These are phyloP conservation scores for Heliconius melpomene DNA, from an alignment of 1,140 invertebrate genomes.

Conservation along the genomic window DNA sequence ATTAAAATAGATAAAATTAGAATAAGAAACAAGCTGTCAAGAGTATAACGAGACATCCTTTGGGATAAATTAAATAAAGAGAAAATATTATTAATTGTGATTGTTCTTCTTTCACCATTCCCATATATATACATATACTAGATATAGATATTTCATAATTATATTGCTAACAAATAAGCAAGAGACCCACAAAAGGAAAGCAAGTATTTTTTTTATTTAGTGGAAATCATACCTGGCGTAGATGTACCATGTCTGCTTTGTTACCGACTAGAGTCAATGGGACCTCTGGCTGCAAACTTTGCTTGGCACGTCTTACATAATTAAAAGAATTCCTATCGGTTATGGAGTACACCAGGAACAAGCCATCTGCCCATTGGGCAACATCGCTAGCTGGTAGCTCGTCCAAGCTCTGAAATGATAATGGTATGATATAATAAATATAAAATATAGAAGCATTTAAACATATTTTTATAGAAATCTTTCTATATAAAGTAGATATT, in stretches of 20 bases:
- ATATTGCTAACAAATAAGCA: too few species aligned
- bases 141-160: too few species aligned
- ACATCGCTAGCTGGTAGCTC: constrained; percentile 89
- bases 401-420: constrained; percentile 71
- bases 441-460: too few species aligned
- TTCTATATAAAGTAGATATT: neutral
- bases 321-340: constrained; percentile 93
- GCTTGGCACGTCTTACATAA: constrained; percentile 90
- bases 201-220: neutral
- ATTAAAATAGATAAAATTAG: too few species aligned
- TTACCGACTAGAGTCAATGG: constrained; percentile 92
- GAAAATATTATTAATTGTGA: too few species aligned
- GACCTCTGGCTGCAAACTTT: constrained; percentile 85
- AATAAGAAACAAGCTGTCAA: too few species aligned
- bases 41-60: too few species aligned
- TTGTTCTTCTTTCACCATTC: too few species aligned
- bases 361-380: constrained; percentile 93
- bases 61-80: too few species aligned
- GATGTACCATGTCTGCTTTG: constrained; percentile 95
- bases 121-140: too few species aligned
- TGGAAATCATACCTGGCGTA: constrained; percentile 86
- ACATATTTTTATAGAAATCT: too few species aligned
- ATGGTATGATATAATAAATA: neutral
- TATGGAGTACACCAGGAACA: constrained; percentile 95
- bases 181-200: too few species aligned